Percentiles rank a stretch among this genome's conserved stretches.
Conservation (phyloP, 2,113 vertebrate genomes). For the Sclerurus mexicanus region DNA sequence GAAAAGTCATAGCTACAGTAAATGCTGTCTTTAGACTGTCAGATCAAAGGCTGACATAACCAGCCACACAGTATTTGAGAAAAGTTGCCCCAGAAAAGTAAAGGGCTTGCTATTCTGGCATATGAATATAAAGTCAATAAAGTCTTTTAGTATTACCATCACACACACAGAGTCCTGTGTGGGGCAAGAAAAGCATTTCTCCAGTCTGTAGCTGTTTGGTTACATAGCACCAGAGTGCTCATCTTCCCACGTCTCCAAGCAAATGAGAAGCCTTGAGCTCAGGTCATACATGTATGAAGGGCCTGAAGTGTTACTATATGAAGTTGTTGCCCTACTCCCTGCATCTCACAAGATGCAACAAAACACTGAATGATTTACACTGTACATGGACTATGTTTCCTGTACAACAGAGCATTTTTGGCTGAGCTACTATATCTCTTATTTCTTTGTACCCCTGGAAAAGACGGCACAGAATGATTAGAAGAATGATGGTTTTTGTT, state of each 20-base stretch:
- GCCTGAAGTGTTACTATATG: neutral
- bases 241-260: neutral
- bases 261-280: neutral
- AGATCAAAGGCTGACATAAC: neutral
- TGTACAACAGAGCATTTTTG: neutral
- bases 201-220: neutral
- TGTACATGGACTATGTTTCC: neutral
- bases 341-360: neutral
- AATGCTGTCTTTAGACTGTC: neutral
- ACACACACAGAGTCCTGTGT: neutral
- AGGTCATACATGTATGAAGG: rapidly evolving
- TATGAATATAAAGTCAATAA: neutral
- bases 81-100: neutral
- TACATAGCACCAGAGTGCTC: neutral
- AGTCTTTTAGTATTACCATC: neutral
- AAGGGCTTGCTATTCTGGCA: neutral
- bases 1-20: neutral
- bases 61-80: neutral
- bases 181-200: neutral
- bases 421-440: neutral
- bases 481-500: neutral
- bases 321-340: neutral
- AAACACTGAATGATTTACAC: neutral
- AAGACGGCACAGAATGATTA: neutral
- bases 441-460: neutral